Conservation (phyloP, 2,797 vertebrate species). For the Arremon brunneinucha region DNA sequence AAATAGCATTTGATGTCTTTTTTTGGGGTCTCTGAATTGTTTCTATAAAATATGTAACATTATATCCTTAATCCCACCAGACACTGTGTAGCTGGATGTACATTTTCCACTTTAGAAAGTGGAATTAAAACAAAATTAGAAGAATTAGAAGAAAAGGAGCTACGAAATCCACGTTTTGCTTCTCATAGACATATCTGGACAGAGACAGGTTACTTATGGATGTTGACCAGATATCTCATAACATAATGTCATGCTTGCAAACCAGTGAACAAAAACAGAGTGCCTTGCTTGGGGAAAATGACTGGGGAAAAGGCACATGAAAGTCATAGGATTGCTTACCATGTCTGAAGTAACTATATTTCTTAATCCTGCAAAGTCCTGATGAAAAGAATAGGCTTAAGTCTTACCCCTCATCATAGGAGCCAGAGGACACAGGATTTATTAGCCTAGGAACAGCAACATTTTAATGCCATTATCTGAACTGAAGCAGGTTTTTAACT, state of each 20-base stretch:
- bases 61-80: not conserved
- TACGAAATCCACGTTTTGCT: not conserved
- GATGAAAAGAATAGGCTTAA: not conserved
- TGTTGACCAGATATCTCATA: not conserved
- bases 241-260: not conserved
- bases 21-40: not conserved
- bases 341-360: not conserved
- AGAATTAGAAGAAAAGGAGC: not conserved
- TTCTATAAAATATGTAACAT: not conserved
- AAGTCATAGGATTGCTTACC: not conserved
- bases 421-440: not conserved
- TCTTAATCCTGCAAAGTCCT: not conserved
- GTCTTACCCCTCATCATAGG: not conserved
- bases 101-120: not conserved
- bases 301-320: not conserved
- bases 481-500: not conserved
- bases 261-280: not conserved
- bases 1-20: not conserved
- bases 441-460: not conserved
- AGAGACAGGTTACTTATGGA: not conserved
- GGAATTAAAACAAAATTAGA: not conserved
- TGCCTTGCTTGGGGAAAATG: not conserved
- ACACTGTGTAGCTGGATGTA: not conserved
- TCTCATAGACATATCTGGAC: not conserved
- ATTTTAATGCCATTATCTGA: not conserved